Base-by-base conservation (phyloP, 1,140 invertebrate species). In the Papilio polyxenes region DNA sequence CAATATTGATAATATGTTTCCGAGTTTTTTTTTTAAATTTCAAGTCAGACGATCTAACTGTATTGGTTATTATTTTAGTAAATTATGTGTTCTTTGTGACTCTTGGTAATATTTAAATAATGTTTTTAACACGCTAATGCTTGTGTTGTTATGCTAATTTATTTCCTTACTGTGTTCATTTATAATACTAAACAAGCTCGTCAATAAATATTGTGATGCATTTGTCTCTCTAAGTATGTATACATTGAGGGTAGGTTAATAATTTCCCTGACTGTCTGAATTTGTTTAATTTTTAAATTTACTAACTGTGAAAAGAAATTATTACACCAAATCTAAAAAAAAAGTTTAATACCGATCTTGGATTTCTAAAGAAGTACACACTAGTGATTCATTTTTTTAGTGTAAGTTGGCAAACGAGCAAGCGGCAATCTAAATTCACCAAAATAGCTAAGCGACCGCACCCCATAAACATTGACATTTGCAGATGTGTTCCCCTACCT, bases 1-100 rank as follows among this genome's bases (percentile, higher is more conserved):
- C 65, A 69, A 69, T 69, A 37, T 69, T 69, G 37, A 62, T 62
- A 62, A 69, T 69, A 31, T 69, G 62, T 69, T 69, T 69, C 23
- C 62, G 62, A 69, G 23, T 69, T 69, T 69, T 69, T 69, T 69
- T 69, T 65, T 23, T 31, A 56, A 56, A 13, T 69, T 69, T 13
- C 8, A 31, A 69, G 23, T 31, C 62, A 23, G 62, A 69, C 62
- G 62, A 37, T 69, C 23, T 69, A 69, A 69, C 62, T 69, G 62
- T 69, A 69, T 69, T 69, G 62, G 23, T 69, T 69, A 69, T 69
- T 69, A 69, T 69, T 69, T 69, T 69, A 69, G 31, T 69, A 69
- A 37, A 69, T 69, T 69, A 69, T 69, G 65, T 69, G 23, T 11
- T 69, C 10, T 72, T 72, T 72, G 65, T 72, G 65, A 37, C 31